Base-by-base conservation (phyloP, 2,113 vertebrate species). In the Bungarus multicinctus region DNA sequence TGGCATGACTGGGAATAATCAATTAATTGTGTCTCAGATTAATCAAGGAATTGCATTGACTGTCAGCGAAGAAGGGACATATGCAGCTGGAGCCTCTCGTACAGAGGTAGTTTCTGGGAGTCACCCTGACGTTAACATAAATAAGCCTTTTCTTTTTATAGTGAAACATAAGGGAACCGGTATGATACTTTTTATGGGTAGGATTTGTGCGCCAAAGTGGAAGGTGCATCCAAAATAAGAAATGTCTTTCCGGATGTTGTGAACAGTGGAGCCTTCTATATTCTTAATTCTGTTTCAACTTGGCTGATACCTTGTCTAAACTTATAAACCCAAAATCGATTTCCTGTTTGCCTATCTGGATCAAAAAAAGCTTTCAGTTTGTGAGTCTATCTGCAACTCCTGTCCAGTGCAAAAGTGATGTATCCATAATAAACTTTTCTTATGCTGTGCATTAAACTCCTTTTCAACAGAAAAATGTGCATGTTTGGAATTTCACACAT, bases 41-140 rank as follows among this genome's bases (percentile, higher is more conserved):
- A 25, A 94, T 54, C 97, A 97, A 3, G 2, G 0, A 10, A 0
- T 3, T 58, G 0, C 2, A 2, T 25, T 58, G 16, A 0, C 4
- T n/a, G 2, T 97, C 89, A 97, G 93, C 0, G 96, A 98, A 92
- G 95, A 97, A 47, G 97, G 97, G 27, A 95, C 96, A 0, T 97
- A 95, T 81, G 97, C 96, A 6, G 93, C 96, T 0, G 95, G 92
- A 0, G 95, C 93, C 54, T 94, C 96, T 18, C 96, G 95, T 14
- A 93, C 93, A 0, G 0, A 97, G 94, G 0, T 50, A 4, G 11
- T 18, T 16, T 2, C 1, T 5, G 14, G 30, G 22, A 91, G 74
- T 0, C 92, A 96, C 1, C 25, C 96, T 22, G 4, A 45, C 0
- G 0, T 88, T 34, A 52, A 89, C 2, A 91, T 90, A 89, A 88